These are phyloP conservation scores for Bilobella aurantiaca DNA, from an alignment of 1,140 invertebrate genomes.

Conservation along the genomic window DNA sequence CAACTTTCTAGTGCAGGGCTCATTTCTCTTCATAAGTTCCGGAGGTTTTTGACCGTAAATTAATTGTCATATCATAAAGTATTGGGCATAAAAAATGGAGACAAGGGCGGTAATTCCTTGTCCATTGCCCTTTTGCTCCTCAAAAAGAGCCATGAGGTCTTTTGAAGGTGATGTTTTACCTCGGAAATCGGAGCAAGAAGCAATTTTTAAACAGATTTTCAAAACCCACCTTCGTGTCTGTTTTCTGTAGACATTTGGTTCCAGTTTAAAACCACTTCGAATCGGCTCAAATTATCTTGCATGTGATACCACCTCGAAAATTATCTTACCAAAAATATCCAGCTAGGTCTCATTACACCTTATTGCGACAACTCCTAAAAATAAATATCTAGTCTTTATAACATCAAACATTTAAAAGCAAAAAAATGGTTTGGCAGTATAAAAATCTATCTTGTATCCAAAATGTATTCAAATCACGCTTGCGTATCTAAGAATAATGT, in stretches of 20 bases:
- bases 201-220: no score
- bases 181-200: not conserved
- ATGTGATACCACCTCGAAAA: not conserved
- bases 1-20: not conserved
- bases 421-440: no score
- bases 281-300: not conserved
- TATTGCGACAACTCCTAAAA: no score
- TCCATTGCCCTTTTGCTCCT: not conserved
- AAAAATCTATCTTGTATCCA: no score
- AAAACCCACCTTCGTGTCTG: no score
- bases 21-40: not conserved
- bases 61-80: constrained; percentile 8
- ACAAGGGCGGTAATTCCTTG: not conserved
- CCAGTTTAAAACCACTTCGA: not conserved
- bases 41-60: not conserved
- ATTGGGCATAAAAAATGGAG: not conserved
- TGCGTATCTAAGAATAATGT: no score
- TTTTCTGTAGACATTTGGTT: not conserved
- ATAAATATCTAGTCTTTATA: no score
- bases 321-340: no score
- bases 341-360: no score
- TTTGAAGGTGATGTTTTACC: not conserved
- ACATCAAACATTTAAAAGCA: no score
- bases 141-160: no score
- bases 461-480: no score